phyloP scores from a whole-genome alignment of 2,888 invertebrate genomes.

The Onthophagus sagittarius region DNA sequence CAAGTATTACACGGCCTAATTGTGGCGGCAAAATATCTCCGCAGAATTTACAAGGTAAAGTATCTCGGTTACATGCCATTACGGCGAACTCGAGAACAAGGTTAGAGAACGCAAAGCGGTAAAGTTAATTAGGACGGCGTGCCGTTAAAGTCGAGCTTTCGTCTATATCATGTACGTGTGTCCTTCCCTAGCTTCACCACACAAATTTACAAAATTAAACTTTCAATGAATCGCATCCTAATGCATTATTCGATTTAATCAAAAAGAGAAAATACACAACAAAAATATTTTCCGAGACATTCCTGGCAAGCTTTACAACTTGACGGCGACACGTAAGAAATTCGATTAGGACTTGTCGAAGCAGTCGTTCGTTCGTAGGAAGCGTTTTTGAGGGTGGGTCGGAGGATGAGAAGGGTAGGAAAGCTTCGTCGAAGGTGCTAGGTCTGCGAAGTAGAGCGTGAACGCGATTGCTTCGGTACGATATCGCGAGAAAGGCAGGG shows the following conservation, averaged over 20 bases:
- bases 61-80: background rate
- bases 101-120: background rate
- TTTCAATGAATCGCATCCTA: background rate
- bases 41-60: background rate
- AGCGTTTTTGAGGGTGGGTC: no score
- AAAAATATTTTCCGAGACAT: background rate
- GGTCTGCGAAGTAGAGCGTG: conserved; percentile 39
- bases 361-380: background rate
- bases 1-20: background rate
- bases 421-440: background rate
- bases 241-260: no score
- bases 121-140: background rate
- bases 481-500: conserved; percentile 23
- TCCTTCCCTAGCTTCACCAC: background rate
- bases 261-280: no score
- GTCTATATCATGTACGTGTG: background rate
- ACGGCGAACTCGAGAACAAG: background rate
- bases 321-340: background rate
- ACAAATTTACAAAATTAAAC: background rate
- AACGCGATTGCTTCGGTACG: conserved; percentile 38
- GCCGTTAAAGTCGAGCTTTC: background rate
- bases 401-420: background rate
- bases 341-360: conserved; percentile 9
- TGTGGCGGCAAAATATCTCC: background rate
- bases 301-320: background rate